A percentile compares a stretch with the other conserved stretches of the same genome.
phyloP scores from a whole-genome alignment of 1,140 invertebrate species.

The Sarcophaga peregrina region DNA sequence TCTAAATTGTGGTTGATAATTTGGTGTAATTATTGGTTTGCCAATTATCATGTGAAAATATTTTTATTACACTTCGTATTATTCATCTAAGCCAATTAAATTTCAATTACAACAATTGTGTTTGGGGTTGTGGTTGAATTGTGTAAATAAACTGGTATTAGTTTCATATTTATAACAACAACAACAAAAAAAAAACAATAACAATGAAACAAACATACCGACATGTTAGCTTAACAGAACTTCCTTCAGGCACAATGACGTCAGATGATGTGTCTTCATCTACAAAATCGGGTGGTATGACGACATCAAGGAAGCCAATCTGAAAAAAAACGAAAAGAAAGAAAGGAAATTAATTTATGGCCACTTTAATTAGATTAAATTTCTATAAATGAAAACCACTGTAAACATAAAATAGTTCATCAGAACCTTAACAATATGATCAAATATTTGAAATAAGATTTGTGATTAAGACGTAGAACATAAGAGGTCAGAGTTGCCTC shows the following conservation, averaged over 20 bases:
- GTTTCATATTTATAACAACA: too few species aligned
- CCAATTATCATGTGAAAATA: background rate
- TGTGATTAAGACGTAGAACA: too few species aligned
- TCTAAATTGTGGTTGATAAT: background rate
- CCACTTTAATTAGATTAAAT: too few species aligned
- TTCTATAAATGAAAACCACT: too few species aligned
- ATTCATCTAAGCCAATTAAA: background rate
- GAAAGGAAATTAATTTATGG: background rate
- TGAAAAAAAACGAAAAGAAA: conserved; percentile 63
- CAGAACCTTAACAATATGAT: too few species aligned
- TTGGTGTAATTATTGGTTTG: background rate
- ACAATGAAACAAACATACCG: conserved; percentile 56
- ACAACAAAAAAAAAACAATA: too few species aligned
- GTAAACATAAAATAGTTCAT: too few species aligned
- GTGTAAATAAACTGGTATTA: background rate
- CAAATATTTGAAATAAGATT: too few species aligned
- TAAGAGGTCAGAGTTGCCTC: too few species aligned
- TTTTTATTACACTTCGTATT: background rate
- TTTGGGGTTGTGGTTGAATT: background rate
- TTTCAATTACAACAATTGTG: background rate
- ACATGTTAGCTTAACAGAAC: conserved; percentile 74
- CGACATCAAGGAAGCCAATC: conserved; percentile 84
- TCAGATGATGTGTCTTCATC: conserved; percentile 84
- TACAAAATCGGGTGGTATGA: conserved; percentile 86
- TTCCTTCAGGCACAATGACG: conserved; percentile 83